Evolutionary conservation across 2,888 invertebrate species (phyloP), one percentile per base, ranked within the genome.

Genomic region (Campoplex nolae): DNA sequence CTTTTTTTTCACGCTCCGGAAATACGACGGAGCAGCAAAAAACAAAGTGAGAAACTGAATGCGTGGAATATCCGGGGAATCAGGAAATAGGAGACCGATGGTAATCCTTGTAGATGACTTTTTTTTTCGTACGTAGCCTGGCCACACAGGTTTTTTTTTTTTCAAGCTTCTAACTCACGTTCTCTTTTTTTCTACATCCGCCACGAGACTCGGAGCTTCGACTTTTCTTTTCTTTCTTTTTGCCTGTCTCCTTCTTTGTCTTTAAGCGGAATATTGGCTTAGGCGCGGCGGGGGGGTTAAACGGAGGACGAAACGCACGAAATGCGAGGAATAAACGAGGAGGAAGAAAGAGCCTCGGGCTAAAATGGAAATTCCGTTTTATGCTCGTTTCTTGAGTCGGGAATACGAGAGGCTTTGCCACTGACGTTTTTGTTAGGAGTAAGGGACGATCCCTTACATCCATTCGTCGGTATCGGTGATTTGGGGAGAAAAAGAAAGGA

Each of bases 341-440:
- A 58, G 73, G 79, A 56, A 71, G 67, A 76, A 80, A 58, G 65
- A 51, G 76, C 86, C 81, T 68, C 23, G 23, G 86, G 86, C 86
- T 84, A 80, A 86, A 84, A 86, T 86, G 84, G 86, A 86, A 84
- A 86, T 86, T 84, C 77, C 74, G 58, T 81, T 86, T 77, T 81
- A 84, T 68, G 68, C 75, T 74, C 68, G 62, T 70, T 83, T 48
- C 70, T 35, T 54, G 71, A 83, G 70, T 70, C 70, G 38, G 77
- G 68, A 76, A 67, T 83, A 73, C 71, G 51, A 65, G 38, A 86
- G 80, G 56, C 68, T 70, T 77, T 75, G 38, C 76, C 45, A 83
- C 80, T 71, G 86, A 83, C 79, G 77, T 77, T 74, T 83, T 74
- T 45, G 70, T 73, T n/a, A 73, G 65, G 58, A 48, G 42, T 48